Evolutionary conservation across 1,140 invertebrate genomes (phyloP).

Genomic region (Dysdera silvatica): DNA sequence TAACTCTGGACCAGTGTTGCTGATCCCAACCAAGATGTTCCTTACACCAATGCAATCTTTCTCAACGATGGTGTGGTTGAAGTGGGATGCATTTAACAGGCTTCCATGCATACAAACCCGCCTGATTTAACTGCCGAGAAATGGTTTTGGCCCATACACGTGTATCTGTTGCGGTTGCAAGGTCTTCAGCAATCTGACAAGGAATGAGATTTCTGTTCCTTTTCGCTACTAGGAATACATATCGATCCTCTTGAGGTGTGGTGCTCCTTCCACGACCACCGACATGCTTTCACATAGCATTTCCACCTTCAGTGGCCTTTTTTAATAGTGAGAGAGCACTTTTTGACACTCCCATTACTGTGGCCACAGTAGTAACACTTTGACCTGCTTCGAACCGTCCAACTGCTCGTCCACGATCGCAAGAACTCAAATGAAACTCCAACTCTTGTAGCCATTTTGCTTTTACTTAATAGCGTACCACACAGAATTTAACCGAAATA

Average conservation of each 20-base stretch:
- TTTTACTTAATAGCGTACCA: not conserved
- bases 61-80: not conserved
- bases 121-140: too few species aligned
- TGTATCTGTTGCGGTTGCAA: too few species aligned
- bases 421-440: not conserved
- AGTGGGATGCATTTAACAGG: not conserved
- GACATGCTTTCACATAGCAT: not conserved
- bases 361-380: not conserved
- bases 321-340: not conserved
- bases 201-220: too few species aligned
- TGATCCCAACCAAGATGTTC: not conserved
- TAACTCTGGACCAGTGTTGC: not conserved
- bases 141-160: too few species aligned
- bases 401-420: not conserved
- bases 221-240: too few species aligned
- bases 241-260: not conserved
- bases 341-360: not conserved
- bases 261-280: not conserved
- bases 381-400: not conserved
- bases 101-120: too few species aligned
- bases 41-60: too few species aligned
- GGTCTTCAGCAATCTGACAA: not conserved
- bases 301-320: not conserved
- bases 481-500: constrained; percentile 1
- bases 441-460: not conserved